phyloP scores from a whole-genome alignment of 2,888 invertebrate species.

The Brachyptera risi region DNA sequence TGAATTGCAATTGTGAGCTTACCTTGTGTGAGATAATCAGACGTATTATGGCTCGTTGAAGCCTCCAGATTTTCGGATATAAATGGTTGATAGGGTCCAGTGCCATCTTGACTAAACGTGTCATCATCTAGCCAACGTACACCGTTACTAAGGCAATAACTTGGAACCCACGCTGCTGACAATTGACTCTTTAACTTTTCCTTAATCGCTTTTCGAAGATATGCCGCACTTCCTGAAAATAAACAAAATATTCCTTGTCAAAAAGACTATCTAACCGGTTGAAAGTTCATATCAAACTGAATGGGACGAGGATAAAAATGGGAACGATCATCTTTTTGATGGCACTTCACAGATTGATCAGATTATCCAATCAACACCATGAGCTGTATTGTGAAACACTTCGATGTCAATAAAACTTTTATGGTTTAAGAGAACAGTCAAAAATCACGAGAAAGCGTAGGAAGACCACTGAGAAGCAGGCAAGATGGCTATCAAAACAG shows the following conservation, averaged over 20 bases:
- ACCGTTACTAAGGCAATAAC: slow-evolving; percentile 50
- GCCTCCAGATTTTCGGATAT: slow-evolving; percentile 31
- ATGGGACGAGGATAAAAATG: no score
- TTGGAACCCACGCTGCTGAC: slow-evolving; percentile 59
- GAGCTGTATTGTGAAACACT: no score
- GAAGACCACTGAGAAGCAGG: neutral
- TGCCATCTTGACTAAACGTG: slow-evolving; percentile 34
- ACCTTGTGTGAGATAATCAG: neutral
- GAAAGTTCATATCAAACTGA: no score
- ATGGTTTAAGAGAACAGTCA: no score
- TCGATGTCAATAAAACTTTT: no score
- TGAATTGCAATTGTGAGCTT: no score
- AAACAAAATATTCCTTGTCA: no score
- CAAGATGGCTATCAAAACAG: neutral
- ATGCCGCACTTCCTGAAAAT: slow-evolving; percentile 39
- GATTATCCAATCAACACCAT: no score
- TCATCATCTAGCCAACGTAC: slow-evolving; percentile 46
- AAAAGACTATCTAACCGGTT: neutral
- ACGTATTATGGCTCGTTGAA: neutral
- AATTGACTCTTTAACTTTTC: slow-evolving; percentile 37
- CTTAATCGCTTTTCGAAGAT: slow-evolving; percentile 41
- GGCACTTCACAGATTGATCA: no score
- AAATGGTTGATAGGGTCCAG: slow-evolving; percentile 28
- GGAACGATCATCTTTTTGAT: no score
- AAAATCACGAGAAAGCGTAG: neutral